Evolutionary conservation across 2,888 invertebrate species (phyloP), one percentile per base, ranked within the genome.

Genomic region (Marasmarcha lunaedactyla): DNA sequence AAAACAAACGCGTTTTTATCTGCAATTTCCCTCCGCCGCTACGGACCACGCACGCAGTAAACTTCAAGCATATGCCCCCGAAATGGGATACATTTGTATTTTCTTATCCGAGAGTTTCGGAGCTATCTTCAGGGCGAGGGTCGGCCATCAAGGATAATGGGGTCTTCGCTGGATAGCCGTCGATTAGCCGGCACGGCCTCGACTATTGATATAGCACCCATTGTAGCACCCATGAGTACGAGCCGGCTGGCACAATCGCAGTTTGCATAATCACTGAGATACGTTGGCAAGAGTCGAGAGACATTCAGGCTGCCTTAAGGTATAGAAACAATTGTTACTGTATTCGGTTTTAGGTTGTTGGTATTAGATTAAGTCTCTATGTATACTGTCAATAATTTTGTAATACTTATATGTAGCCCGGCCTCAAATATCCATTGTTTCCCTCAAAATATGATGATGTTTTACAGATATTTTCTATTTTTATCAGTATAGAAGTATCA

Each of bases 181-280:
- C 72, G 72, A 76, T 77, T 76, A 77, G 61, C 55, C 57, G 55
- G 70, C 72, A 73, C 71, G 58, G 60, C 64, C 56, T 47, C 57
- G 61, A 57, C 63, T 70, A 71, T 73, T 68, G 66, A 72, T 65
- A 69, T 64, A 42, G 37, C 43, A 36, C 35, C 37, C 46, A 30
- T 30, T 30, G n/a, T n/a, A n/a, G n/a, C n/a, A n/a, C 30, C 40
- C 43, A 46, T 46, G 47, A 52, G 6, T n/a, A 30, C 30, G 6
- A 13, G 26, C 35, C 12, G 33, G 34, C 37, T 12, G 25, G n/a
- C 10, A 15, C 25, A 12, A 9, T 30, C 30, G 9, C 30, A 20
- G 30, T 30, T 30, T 30, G 30, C 30, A 30, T 30, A 30, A 30
- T 30, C 30, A 20, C 4, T 20, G 30, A 30, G 11, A 30, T n/a